Base-by-base conservation (phyloP, 2,888 invertebrate species). In the Leptura quadrifasciata region DNA sequence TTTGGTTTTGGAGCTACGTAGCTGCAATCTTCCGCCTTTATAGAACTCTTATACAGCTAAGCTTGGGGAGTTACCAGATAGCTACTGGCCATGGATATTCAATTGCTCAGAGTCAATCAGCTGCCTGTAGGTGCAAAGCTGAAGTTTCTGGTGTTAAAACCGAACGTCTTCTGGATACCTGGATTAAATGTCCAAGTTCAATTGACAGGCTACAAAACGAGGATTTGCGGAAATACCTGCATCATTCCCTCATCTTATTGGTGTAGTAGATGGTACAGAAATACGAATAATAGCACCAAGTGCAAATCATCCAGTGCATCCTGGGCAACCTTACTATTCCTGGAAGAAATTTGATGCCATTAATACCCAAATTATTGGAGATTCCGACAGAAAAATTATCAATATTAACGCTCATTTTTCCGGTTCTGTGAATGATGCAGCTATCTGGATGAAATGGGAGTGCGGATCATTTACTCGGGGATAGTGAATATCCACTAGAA, bases 321-420 rank as follows among this genome's bases (percentile, higher is more conserved):
- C 74, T 18, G 74, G 76, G 0, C 57, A 18, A 31, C 35, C 54
- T 2, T 76, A 74, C 55, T 76, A 76, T 21, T 74, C 74, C 60
- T 5, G 71, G 52, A 76, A 76, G 60, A 63, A 70, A 9, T 74
- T 63, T 67, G 64, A 64, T 74, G 63, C 73, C n/a, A 74, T 76
- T 2, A 76, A 74, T 69, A 63, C 63, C 1, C 73, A 76, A 69
- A 63, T 76, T 3, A 65, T 73, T 35, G 55, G 57, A 12, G 54
- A 71, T 10, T 18, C n/a, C n/a, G n/a, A n/a, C n/a, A n/a, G n/a
- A n/a, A n/a, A n/a, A n/a, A n/a, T n/a, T n/a, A n/a, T n/a, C n/a
- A 58, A 5, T 61, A 27, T 71, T 17, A 71, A 71, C 27, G 52
- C 61, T 17, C 47, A 27, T 6, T 71, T 52, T 21, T 63, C 63